A percentile compares a stretch with the other conserved stretches of the same genome.
phyloP scores from a whole-genome alignment of 2,113 vertebrate species.

The Acrocephalus arundinaceus region DNA sequence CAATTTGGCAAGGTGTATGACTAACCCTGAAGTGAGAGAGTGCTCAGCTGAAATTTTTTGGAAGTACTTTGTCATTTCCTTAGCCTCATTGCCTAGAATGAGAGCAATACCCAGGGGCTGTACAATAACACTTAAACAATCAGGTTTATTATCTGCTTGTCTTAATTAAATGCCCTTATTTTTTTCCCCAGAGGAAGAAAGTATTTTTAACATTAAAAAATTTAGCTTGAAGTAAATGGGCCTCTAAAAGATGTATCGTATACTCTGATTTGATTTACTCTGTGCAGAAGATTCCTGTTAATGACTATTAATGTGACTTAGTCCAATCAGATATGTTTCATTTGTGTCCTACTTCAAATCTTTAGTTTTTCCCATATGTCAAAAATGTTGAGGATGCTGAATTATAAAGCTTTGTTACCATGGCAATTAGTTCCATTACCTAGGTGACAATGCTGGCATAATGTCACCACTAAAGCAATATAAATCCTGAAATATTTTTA shows the following conservation, averaged over 20 bases:
- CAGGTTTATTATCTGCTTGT: slow-evolving; percentile 22
- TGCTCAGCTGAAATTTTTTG: background rate
- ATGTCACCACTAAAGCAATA: slow-evolving; percentile 69
- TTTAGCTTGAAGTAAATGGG: slow-evolving; percentile 25
- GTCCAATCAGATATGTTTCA: slow-evolving; percentile 33
- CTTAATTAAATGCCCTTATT: slow-evolving; percentile 36
- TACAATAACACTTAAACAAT: slow-evolving; percentile 19
- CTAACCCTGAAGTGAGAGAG: background rate
- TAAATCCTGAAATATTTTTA: slow-evolving; percentile 67
- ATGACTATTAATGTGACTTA: slow-evolving; percentile 42
- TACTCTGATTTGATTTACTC: background rate
- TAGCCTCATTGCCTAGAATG: background rate
- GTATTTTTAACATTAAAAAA: background rate
- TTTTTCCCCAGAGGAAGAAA: background rate
- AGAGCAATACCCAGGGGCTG: background rate
- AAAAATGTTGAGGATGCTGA: slow-evolving; percentile 55
- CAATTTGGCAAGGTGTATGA: background rate
- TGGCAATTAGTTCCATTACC: slow-evolving; percentile 78
- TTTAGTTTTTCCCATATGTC: slow-evolving; percentile 70
- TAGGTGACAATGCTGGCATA: slow-evolving; percentile 74
- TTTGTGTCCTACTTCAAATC: slow-evolving; percentile 64
- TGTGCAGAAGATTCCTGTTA: slow-evolving; percentile 33
- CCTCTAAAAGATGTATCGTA: background rate
- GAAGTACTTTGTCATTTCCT: background rate
- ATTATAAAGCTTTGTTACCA: slow-evolving; percentile 77